Evolutionary conservation across 2,113 vertebrate species (phyloP).

Genomic region (Centropus unirufus): DNA sequence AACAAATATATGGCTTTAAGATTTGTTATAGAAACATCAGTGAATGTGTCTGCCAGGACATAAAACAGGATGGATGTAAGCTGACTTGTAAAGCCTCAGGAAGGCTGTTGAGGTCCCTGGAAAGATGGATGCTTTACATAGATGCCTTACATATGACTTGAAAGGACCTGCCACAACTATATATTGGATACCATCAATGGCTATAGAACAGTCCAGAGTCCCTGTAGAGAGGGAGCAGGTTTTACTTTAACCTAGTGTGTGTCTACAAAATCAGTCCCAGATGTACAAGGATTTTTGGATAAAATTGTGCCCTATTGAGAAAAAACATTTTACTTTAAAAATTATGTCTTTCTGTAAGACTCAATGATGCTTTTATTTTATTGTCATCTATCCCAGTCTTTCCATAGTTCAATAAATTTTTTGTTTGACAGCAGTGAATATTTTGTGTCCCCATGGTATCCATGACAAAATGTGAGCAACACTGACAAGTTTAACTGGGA

Average conservation of each 20-base stretch:
- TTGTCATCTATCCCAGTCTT: not conserved
- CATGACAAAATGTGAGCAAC: not conserved
- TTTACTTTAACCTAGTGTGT: not conserved
- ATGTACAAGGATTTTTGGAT: not conserved
- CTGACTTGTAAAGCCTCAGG: not conserved
- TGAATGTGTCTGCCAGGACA: not conserved
- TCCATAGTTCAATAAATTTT: not conserved
- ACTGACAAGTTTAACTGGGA: not conserved
- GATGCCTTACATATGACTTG: not conserved
- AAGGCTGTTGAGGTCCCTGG: not conserved
- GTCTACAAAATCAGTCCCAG: not conserved
- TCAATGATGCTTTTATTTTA: not conserved
- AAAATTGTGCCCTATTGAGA: not conserved
- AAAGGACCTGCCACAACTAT: not conserved
- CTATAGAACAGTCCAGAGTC: not conserved
- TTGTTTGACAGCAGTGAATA: not conserved
- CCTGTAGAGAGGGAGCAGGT: not conserved
- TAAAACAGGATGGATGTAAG: not conserved
- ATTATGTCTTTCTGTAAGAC: not conserved
- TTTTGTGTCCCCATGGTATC: not conserved
- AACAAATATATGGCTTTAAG: not conserved
- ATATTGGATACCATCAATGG: not conserved
- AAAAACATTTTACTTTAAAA: not conserved
- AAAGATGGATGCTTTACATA: not conserved
- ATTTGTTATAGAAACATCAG: not conserved